Percentiles rank a stretch among this genome's conserved stretches.
Conservation (phyloP, 1,140 invertebrate genomes). For the Zophobas atratus region DNA sequence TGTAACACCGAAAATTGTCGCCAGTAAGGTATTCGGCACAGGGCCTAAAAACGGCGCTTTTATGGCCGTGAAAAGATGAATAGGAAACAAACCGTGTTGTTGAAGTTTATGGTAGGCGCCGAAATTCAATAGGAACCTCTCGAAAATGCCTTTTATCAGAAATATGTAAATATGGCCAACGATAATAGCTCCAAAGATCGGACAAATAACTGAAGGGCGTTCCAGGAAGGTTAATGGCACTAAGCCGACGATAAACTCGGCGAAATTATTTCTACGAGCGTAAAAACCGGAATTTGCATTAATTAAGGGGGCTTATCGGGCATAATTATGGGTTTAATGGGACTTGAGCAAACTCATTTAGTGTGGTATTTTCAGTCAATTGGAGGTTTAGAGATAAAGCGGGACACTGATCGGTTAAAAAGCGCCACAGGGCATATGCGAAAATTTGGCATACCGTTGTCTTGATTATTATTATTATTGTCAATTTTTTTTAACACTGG, state of each 20-base stretch:
- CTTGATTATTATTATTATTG: no score
- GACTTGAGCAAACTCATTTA: background rate
- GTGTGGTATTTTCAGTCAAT: background rate
- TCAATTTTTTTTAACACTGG: no score
- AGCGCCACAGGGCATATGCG: no score
- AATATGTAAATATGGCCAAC: slow-evolving; percentile 5
- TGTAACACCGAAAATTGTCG: no score
- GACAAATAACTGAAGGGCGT: slow-evolving; percentile 21
- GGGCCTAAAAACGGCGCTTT: background rate
- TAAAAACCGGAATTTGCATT: slow-evolving; percentile 3
- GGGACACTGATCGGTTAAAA: no score
- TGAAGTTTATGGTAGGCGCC: background rate
- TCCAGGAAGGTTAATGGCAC: slow-evolving; percentile 15
- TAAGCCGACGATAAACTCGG: background rate
- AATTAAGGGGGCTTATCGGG: background rate
- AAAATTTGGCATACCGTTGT: no score
- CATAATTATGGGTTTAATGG: background rate
- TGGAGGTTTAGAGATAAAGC: no score
- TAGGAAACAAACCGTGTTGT: no score
- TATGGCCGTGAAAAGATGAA: no score
- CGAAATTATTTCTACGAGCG: slow-evolving; percentile 3
- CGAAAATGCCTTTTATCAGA: slow-evolving; percentile 3
- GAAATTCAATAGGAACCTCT: slow-evolving; percentile 11
- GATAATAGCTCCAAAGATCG: slow-evolving; percentile 32
- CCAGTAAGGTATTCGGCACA: no score